Evolutionary conservation across 1,140 invertebrate genomes (phyloP).

Genomic region (Atta colombica): DNA sequence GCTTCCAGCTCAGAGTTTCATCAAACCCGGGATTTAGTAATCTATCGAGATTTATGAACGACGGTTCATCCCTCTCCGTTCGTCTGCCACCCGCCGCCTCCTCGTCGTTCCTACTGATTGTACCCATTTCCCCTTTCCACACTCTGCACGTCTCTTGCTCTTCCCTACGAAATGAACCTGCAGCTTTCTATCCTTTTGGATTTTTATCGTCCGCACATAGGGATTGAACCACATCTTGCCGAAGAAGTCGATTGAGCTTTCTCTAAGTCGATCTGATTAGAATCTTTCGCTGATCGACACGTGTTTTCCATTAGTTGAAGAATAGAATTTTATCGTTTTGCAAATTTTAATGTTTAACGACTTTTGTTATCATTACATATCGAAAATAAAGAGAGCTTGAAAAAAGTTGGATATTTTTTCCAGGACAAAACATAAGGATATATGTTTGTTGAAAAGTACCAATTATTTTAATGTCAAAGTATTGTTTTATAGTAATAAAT

Average conservation of each 20-base stretch:
- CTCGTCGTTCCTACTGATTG: constrained; percentile 79
- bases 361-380: background rate
- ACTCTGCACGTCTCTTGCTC: constrained; percentile 63
- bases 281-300: constrained; percentile 51
- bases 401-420: background rate
- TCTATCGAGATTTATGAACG: constrained; percentile 87
- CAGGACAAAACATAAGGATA: background rate
- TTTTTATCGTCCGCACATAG: constrained; percentile 69
- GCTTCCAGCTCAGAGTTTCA: constrained; percentile 79
- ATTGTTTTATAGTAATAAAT: background rate
- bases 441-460: background rate
- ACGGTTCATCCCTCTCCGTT: constrained; percentile 81
- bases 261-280: constrained; percentile 63
- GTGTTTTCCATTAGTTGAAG: constrained; percentile 45
- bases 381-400: background rate
- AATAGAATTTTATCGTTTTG: constrained; percentile 39
- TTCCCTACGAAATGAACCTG: constrained; percentile 74
- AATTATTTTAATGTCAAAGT: background rate
- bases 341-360: constrained; percentile 14
- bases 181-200: constrained; percentile 72
- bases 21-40: constrained; percentile 87
- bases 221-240: constrained; percentile 63
- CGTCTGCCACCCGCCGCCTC: constrained; percentile 60
- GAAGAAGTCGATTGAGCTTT: constrained; percentile 21
- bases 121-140: constrained; percentile 75